Evolutionary conservation across 2,113 vertebrate species (phyloP).

Genomic region (Cervus canadensis): DNA sequence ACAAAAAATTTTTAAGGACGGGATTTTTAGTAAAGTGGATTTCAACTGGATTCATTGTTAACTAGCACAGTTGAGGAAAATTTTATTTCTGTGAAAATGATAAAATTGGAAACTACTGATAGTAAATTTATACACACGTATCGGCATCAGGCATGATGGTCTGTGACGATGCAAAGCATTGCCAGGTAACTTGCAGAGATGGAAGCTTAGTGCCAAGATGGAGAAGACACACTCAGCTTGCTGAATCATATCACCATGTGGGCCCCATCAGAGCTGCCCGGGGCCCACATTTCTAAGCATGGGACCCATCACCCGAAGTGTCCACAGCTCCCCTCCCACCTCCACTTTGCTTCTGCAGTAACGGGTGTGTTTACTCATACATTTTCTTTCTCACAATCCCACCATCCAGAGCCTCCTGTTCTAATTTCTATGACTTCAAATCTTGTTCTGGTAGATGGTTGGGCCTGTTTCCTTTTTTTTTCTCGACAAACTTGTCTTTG

Average conservation of each 20-base stretch:
- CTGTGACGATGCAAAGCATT: background rate
- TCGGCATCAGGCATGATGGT: background rate
- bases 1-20: background rate
- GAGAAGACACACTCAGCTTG: background rate
- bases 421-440: background rate
- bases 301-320: background rate
- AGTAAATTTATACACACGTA: background rate
- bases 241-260: rapidly evolving
- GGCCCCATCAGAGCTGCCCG: no score
- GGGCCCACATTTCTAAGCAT: background rate
- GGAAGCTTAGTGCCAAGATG: background rate
- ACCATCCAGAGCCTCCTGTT: background rate
- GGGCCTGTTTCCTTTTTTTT: background rate
- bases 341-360: background rate
- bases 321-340: background rate
- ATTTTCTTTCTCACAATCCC: background rate
- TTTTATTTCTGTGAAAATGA: background rate
- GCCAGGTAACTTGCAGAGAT: background rate
- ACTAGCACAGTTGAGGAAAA: background rate
- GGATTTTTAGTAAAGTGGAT: background rate
- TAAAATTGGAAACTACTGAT: background rate
- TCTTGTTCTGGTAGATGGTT: background rate
- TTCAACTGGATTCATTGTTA: background rate
- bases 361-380: background rate
- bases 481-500: background rate